These are phyloP conservation scores for Mermis nigrescens DNA, from an alignment of 2,888 invertebrate genomes.

Conservation along the genomic window DNA sequence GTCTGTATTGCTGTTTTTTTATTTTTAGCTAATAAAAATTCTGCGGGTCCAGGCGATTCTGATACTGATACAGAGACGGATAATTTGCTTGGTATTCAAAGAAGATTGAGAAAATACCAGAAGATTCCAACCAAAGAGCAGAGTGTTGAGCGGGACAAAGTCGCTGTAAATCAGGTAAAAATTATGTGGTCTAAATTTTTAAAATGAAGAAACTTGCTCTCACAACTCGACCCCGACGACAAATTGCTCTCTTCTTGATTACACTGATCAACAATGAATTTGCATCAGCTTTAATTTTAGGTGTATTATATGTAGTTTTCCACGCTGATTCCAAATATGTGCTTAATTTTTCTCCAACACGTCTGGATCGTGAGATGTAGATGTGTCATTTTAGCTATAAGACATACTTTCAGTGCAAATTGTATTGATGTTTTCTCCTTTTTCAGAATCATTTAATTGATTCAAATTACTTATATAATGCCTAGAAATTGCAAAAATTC, in stretches of 20 bases:
- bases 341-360: neutral
- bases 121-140: constrained; percentile 9
- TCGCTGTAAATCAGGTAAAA: constrained; percentile 15
- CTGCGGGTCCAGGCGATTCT: constrained; percentile 39
- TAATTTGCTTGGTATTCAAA: constrained; percentile 72
- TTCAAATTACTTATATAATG: neutral
- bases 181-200: too few relatives aligned
- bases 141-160: constrained; percentile 4
- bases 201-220: too few relatives aligned
- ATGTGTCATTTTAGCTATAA: neutral
- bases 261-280: constrained; percentile 1
- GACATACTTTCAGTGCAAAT: neutral
- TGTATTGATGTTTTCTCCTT: neutral
- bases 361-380: neutral
- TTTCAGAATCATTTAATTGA: neutral
- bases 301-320: neutral
- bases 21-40: too few relatives aligned
- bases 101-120: constrained; percentile 29
- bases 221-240: too few relatives aligned
- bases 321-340: constrained; percentile 2
- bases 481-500: neutral
- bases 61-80: constrained; percentile 97
- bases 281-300: neutral
- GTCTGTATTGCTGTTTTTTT: too few relatives aligned
- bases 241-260: neutral